Evolutionary conservation across 2,113 vertebrate species (phyloP).

Genomic region (Syngnathus typhle): DNA sequence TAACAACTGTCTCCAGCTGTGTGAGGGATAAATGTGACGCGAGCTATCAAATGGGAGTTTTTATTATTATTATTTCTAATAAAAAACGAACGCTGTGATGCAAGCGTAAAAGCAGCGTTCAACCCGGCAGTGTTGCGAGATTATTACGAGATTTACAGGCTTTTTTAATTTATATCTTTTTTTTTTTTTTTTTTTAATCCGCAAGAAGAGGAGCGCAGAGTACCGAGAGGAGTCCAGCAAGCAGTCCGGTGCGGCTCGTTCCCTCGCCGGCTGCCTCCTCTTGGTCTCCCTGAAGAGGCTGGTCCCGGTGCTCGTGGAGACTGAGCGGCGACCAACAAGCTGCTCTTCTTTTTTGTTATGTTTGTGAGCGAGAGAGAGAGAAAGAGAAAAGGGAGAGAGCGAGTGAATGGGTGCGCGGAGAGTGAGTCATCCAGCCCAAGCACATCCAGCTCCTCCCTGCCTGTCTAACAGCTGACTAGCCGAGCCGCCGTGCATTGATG

Average conservation of each 20-base stretch:
- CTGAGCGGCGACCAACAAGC: constrained; percentile 45
- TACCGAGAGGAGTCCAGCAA: constrained; percentile 34
- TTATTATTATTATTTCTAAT: neutral
- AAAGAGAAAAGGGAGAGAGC: neutral
- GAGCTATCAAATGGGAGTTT: neutral
- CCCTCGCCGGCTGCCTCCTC: constrained; percentile 31
- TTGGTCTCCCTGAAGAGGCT: constrained; percentile 29
- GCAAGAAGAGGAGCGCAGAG: constrained; percentile 39
- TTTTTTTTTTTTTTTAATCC: constrained; percentile 51
- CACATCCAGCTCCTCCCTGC: constrained; percentile 50
- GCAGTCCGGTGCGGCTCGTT: neutral
- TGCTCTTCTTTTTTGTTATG: constrained; percentile 13
- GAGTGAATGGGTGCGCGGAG: constrained; percentile 39
- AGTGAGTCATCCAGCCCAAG: constrained; percentile 66
- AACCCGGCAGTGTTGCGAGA: neutral
- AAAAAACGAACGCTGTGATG: neutral
- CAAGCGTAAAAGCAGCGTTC: neutral
- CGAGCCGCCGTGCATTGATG: constrained; percentile 44
- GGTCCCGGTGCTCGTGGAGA: constrained; percentile 66
- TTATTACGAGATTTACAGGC: constrained; percentile 56
- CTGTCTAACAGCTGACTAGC: constrained; percentile 57
- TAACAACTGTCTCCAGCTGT: constrained; percentile 51
- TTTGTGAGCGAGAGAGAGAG: constrained; percentile 40
- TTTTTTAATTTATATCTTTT: neutral
- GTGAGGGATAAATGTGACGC: constrained; percentile 20